Evolutionary conservation across 1,140 invertebrate genomes (phyloP), one percentile per base, ranked within the genome.

Genomic region (Carposina sasakii): DNA sequence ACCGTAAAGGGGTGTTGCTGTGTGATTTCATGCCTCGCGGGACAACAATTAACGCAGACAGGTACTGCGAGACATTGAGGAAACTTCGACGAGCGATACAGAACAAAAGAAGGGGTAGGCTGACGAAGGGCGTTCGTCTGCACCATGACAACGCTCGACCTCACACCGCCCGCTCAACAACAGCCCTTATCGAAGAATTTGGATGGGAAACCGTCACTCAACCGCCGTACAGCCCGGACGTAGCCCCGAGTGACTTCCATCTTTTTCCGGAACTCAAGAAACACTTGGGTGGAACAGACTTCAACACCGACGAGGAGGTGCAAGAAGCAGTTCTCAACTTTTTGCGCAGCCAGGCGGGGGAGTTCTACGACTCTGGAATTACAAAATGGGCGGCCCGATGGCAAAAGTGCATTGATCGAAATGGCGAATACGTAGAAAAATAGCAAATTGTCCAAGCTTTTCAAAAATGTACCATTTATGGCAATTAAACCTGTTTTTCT

Each of bases 121-220:
- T 28, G 24, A 28, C n/a, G n/a, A n/a, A n/a, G n/a, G n/a, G n/a
- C n/a, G n/a, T n/a, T n/a, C n/a, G n/a, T n/a, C n/a, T n/a, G 24
- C 24, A 6, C 24, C 12, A 28, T 6, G 24, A 28, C 12, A 6
- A 6, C 12, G 24, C 12, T 28, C 6, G 12, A 6, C 24, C 24
- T 12, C 24, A 28, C 24, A 28, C 24, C 6, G 24, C 24, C 6
- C 6, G 12, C 12, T 5, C 12, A 6, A 28, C 24, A 6, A 6
- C 6, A 6, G 15, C 54, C 54, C 26, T 34, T 43, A 39, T 47
- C 41, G 44, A 54, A 52, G 57, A 51, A 43, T 57, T 63, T 34
- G 63, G 54, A 45, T 69, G 60, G 58, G 52, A 65, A 43, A 50
- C 63, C 31, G 41, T 68, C 39, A 48, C 53, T 31, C 57, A 66